These are phyloP conservation scores for Tympanoctomys barrerae DNA, from an alignment of 2,797 vertebrate genomes.

Conservation along the genomic window DNA sequence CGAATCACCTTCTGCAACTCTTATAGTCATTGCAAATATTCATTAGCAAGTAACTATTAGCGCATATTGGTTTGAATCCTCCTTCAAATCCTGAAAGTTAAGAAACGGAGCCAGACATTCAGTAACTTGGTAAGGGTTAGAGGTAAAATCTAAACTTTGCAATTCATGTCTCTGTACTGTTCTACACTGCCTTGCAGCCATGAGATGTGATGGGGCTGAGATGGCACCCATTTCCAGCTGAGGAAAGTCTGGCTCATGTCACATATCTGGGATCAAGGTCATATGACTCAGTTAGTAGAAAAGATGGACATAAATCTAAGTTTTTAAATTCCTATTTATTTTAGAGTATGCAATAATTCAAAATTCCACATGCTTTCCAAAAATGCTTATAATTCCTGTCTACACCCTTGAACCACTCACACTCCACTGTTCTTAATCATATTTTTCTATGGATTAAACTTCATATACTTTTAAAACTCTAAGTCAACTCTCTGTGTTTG, in stretches of 20 bases:
- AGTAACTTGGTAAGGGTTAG: background rate
- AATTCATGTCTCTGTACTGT: background rate
- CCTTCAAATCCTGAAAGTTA: background rate
- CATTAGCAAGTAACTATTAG: background rate
- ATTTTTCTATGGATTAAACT: background rate
- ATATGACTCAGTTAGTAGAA: background rate
- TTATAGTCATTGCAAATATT: background rate
- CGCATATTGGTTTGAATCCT: slow-evolving; percentile 1
- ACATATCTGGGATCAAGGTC: background rate
- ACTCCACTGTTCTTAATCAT: slow-evolving; percentile 10
- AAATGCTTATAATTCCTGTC: slow-evolving; percentile 18
- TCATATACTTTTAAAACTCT: background rate
- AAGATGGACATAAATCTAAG: background rate
- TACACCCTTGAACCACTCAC: background rate
- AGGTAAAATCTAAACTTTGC: slow-evolving; percentile 36
- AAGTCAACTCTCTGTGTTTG: background rate
- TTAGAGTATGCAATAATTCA: background rate
- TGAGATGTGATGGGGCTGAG: background rate
- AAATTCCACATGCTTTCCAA: slow-evolving; percentile 3
- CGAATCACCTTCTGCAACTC: background rate
- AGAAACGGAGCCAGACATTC: slow-evolving; percentile 11
- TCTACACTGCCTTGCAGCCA: background rate
- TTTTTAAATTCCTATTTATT: background rate
- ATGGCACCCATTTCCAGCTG: background rate
- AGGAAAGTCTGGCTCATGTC: background rate